Evolutionary conservation across 2,888 invertebrate genomes (phyloP).

Genomic region (Blera fallax): DNA sequence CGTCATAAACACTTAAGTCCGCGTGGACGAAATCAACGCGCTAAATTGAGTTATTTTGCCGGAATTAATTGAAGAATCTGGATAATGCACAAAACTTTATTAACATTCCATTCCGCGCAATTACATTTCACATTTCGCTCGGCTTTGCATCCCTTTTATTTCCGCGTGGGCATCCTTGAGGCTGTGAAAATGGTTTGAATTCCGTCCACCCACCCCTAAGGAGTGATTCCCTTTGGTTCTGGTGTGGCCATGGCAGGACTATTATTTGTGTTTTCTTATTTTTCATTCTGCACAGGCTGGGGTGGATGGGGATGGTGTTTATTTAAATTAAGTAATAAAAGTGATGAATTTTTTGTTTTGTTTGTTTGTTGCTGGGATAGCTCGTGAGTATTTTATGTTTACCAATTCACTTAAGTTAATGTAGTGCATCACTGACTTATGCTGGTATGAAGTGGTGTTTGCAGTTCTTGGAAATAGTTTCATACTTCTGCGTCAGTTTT

Average conservation of each 20-base stretch:
- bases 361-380: neutral
- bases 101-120: slow-evolving; percentile 72
- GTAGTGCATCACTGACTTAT: neutral
- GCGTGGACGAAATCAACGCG: slow-evolving; percentile 35
- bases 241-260: slow-evolving; percentile 46
- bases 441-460: neutral
- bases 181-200: slow-evolving; percentile 53
- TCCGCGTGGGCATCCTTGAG: slow-evolving; percentile 26
- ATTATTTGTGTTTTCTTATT: slow-evolving; percentile 51
- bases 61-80: slow-evolving; percentile 69
- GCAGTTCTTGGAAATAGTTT: too few relatives aligned
- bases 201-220: slow-evolving; percentile 30
- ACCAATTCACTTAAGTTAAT: slow-evolving; percentile 44
- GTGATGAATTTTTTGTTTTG: slow-evolving; percentile 48
- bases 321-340: slow-evolving; percentile 72
- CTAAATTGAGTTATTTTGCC: slow-evolving; percentile 68
- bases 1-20: slow-evolving; percentile 28
- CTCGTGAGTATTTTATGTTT: slow-evolving; percentile 6
- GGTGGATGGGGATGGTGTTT: slow-evolving; percentile 8
- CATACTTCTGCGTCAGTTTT: too few relatives aligned
- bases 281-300: neutral
- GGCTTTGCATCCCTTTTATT: slow-evolving; percentile 38
- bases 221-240: slow-evolving; percentile 19
- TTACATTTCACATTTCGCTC: slow-evolving; percentile 63
- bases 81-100: slow-evolving; percentile 67